phyloP scores from a whole-genome alignment of 2,113 vertebrate genomes.

The western clawed frog (Xenopus tropicalis) region UCB_Xtro_10.0 CM004443.2:179086501-179087000 shows the following conservation, averaged over 20 bases:
- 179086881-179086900: too few species aligned
- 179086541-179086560: slow-evolving; percentile 92
- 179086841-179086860: too few species aligned
- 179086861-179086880: too few species aligned
- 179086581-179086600: slow-evolving; percentile 71
- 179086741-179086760: not conserved
- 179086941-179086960: too few species aligned
- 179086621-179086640: not conserved
- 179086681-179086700: not conserved
- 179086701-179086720: not conserved
- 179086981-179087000: too few species aligned
- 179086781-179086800: too few species aligned
- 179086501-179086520: slow-evolving; percentile 93
- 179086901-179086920: too few species aligned
- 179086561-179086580: slow-evolving; percentile 76
- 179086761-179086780: too few species aligned
- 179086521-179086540: slow-evolving; percentile 85
- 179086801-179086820: too few species aligned
- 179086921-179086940: too few species aligned
- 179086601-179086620: not conserved
- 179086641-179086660: not conserved
- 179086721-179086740: not conserved
- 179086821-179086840: too few species aligned
- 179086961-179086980: too few species aligned
- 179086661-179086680: not conserved